Evolutionary conservation across 2,797 vertebrate genomes (phyloP).

Genomic region (Rhinatrema bivittatum): DNA sequence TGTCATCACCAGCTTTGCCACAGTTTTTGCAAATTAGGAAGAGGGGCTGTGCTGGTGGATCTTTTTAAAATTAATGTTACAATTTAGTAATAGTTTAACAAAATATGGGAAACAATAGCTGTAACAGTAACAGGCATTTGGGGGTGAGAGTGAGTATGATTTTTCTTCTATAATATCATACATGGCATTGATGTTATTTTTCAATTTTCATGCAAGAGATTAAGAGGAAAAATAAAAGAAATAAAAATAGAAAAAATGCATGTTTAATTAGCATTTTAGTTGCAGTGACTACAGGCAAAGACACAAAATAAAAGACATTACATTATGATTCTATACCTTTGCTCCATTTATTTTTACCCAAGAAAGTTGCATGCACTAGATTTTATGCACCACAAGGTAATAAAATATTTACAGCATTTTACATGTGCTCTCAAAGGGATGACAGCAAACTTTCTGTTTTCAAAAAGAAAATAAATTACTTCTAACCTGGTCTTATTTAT

Average conservation of each 20-base stretch:
- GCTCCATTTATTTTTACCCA: constrained; percentile 71
- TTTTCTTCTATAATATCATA: constrained; percentile 41
- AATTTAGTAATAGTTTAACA: no score
- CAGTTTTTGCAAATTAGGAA: no score
- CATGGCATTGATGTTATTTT: constrained; percentile 35
- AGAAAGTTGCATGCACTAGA: constrained; percentile 89
- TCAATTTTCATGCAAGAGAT: constrained; percentile 55
- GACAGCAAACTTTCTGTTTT: constrained; percentile 26
- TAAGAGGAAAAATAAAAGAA: constrained; percentile 17
- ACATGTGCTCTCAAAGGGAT: constrained; percentile 67
- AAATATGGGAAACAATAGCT: no score
- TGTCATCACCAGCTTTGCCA: no score
- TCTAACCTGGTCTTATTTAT: constrained; percentile 32
- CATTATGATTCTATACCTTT: constrained; percentile 65
- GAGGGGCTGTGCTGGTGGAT: no score
- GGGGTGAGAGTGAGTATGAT: no score
- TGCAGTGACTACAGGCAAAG: constrained; percentile 43
- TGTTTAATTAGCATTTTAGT: constrained; percentile 24
- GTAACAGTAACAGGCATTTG: no score
- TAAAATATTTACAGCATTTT: constrained; percentile 94
- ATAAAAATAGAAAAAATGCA: constrained; percentile 30
- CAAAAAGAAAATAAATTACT: constrained; percentile 28
- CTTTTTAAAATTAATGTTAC: no score
- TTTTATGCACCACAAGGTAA: constrained; percentile 79
- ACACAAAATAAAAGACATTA: constrained; percentile 75